Percentiles rank a stretch among this genome's conserved stretches.
These are phyloP conservation scores for Glaucopsyche alexis DNA, from an alignment of 2,888 invertebrate species.

Conservation along the genomic window DNA sequence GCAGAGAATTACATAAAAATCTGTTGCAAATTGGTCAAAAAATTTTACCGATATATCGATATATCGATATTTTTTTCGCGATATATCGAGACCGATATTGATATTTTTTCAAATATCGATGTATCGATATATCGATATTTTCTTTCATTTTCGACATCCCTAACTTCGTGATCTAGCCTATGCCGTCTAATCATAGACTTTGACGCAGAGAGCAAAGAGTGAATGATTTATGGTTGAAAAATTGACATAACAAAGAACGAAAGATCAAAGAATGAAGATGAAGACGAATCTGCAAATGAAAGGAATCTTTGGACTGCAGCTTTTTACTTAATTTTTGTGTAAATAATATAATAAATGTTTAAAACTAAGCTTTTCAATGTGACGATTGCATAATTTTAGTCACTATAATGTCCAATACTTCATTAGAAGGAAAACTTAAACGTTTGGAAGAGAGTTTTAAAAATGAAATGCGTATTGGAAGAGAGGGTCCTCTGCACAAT, in stretches of 20 bases:
- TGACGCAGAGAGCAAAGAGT: slow-evolving; percentile 32
- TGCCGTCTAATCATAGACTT: slow-evolving; percentile 18
- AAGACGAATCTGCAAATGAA: slow-evolving; percentile 44
- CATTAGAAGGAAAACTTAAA: slow-evolving; percentile 89
- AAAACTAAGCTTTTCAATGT: slow-evolving; percentile 63
- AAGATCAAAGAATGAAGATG: slow-evolving; percentile 22
- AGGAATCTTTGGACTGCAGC: slow-evolving; percentile 72
- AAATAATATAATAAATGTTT: slow-evolving; percentile 64
- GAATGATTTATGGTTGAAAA: slow-evolving; percentile 21
- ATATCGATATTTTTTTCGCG: no score
- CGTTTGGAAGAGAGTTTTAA: slow-evolving; percentile 89
- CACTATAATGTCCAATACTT: slow-evolving; percentile 84
- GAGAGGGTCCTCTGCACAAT: slow-evolving; percentile 82
- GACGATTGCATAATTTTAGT: slow-evolving; percentile 55
- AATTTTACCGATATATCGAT: no score
- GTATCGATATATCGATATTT: no score
- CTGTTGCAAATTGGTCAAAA: no score
- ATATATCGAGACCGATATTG: no score
- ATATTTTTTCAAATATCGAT: no score
- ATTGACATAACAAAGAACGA: slow-evolving; percentile 18
- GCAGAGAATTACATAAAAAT: no score
- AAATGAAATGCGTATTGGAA: slow-evolving; percentile 81
- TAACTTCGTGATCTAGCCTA: not conserved
- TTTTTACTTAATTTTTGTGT: slow-evolving; percentile 67
- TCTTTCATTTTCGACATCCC: no score